Percentiles rank a stretch among this genome's conserved stretches.
Conservation (phyloP, 2,888 invertebrate genomes). For the Melieria omissa region DNA sequence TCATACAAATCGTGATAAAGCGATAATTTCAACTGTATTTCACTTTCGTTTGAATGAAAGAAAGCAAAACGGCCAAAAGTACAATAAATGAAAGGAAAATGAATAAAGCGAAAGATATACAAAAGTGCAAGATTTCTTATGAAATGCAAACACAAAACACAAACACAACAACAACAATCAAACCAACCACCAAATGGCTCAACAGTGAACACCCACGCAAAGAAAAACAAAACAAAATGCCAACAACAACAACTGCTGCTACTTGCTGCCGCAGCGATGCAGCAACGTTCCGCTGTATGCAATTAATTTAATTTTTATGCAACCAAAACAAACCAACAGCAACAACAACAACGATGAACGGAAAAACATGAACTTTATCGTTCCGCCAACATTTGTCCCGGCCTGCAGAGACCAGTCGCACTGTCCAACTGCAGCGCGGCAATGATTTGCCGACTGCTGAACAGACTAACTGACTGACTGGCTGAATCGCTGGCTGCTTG, state of each 20-base stretch:
- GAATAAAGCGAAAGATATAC: background rate
- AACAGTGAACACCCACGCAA: background rate
- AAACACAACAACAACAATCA: background rate
- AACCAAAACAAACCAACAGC: background rate
- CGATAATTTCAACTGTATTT: conserved; percentile 46
- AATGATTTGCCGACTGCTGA: no score
- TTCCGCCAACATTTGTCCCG: no score
- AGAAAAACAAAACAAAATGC: background rate
- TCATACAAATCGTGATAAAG: conserved; percentile 45
- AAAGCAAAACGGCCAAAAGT: background rate
- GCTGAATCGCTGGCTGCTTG: background rate
- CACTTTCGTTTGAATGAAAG: conserved; percentile 42
- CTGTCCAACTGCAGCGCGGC: no score
- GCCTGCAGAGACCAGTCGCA: no score
- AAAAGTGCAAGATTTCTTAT: background rate
- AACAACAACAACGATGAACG: background rate
- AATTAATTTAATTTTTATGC: conserved; percentile 8
- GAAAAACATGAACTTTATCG: background rate
- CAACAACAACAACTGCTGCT: background rate
- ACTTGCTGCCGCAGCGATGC: background rate
- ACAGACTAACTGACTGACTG: no score
- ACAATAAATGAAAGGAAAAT: conserved; percentile 9
- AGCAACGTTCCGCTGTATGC: background rate
- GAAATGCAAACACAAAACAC: background rate
- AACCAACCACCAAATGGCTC: background rate